phyloP scores from a whole-genome alignment of 1,140 invertebrate species.

The Phymorhynchus buccinoides region DNA sequence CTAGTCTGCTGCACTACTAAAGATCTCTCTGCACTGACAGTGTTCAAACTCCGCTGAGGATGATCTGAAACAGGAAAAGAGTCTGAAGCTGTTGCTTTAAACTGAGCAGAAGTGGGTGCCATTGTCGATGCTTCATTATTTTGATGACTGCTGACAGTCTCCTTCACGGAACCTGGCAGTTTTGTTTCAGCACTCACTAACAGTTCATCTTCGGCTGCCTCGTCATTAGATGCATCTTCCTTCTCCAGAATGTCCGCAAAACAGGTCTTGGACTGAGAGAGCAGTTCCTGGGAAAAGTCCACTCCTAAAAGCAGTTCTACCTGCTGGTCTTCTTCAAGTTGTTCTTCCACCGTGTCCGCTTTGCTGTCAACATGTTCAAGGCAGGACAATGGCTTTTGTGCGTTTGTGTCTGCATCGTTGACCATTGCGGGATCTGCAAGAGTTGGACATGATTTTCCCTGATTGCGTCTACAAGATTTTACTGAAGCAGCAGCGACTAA shows the following conservation, averaged over 20 bases:
- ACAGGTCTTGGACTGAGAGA: conserved; percentile 1
- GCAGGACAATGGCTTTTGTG: not conserved
- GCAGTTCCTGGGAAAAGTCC: conserved; percentile 27
- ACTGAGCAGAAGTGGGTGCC: not conserved
- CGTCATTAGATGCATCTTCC: not conserved
- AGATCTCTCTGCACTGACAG: not conserved
- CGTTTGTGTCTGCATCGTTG: not conserved
- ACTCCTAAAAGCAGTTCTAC: not conserved
- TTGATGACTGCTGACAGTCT: not conserved
- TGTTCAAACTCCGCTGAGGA: not conserved
- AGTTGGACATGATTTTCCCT: not conserved
- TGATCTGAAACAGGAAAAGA: too few relatives aligned
- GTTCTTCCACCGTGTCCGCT: not conserved
- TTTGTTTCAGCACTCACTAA: not conserved
- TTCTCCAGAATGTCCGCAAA: not conserved
- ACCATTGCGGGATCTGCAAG: not conserved
- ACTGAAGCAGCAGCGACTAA: not conserved
- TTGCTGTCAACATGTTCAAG: not conserved
- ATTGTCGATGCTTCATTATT: too few relatives aligned
- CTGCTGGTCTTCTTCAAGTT: not conserved
- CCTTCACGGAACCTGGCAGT: not conserved
- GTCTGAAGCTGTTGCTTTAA: not conserved
- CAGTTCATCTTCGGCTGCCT: not conserved
- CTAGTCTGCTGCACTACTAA: not conserved
- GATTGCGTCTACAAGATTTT: not conserved